Conservation (phyloP, 2,797 vertebrate species). For the Xiphophorus birchmanni region DNA sequence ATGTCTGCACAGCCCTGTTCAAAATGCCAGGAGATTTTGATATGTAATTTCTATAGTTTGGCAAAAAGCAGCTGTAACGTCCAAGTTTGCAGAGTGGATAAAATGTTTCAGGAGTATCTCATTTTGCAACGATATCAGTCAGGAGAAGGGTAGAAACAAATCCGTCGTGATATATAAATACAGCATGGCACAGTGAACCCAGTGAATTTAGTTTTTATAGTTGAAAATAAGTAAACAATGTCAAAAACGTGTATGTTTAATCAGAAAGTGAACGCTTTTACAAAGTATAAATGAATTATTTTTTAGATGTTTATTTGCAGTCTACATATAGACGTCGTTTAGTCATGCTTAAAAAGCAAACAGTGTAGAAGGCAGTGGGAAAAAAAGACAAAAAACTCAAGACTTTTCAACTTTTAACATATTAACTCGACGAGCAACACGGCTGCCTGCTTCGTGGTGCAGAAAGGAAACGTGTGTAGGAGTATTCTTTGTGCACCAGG, state of each 20-base stretch:
- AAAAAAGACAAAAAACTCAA: not conserved
- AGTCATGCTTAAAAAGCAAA: not conserved
- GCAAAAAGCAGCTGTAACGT: not conserved
- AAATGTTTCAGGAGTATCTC: not conserved
- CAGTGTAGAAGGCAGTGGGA: not conserved
- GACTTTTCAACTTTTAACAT: not conserved
- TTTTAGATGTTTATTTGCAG: not conserved
- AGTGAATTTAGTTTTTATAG: not conserved
- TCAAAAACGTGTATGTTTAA: not conserved
- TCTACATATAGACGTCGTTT: not conserved
- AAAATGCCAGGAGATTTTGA: not conserved
- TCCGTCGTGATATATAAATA: not conserved
- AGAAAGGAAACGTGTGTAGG: not conserved
- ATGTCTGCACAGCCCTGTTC: not conserved
- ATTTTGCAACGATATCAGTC: not conserved
- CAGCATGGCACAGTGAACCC: not conserved
- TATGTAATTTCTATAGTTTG: not conserved
- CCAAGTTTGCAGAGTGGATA: not conserved
- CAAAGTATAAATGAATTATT: not conserved
- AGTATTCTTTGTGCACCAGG: not conserved
- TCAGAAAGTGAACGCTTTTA: not conserved
- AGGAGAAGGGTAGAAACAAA: not conserved
- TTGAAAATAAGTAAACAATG: not conserved
- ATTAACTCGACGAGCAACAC: not conserved
- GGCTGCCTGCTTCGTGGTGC: not conserved